phyloP scores from a whole-genome alignment of 2,888 invertebrate genomes.

The Taphrorychus bicolor region DNA sequence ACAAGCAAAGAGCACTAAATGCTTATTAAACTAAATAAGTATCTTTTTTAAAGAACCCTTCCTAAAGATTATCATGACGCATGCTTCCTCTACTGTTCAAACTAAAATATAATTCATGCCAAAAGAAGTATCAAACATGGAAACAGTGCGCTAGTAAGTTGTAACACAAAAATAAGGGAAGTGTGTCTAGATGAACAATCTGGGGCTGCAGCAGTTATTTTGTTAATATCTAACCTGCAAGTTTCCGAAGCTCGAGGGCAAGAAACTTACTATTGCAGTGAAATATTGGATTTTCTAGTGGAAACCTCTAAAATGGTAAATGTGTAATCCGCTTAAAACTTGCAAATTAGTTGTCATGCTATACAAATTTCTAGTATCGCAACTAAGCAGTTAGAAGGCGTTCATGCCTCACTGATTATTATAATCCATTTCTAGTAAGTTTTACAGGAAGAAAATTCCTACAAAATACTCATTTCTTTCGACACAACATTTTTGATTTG shows the following conservation, averaged over 20 bases:
- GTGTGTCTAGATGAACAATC: slow-evolving; percentile 27
- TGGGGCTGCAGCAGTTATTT: slow-evolving; percentile 22
- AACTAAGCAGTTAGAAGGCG: neutral
- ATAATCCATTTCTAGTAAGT: too few species aligned
- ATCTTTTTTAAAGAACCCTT: neutral
- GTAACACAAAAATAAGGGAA: neutral
- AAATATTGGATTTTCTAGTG: slow-evolving; percentile 15
- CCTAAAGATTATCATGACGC: slow-evolving; percentile 64
- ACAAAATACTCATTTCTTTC: neutral
- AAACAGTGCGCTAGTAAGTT: neutral
- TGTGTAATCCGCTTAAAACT: slow-evolving; percentile 23
- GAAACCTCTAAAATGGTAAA: slow-evolving; percentile 3
- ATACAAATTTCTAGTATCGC: neutral
- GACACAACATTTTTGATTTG: neutral
- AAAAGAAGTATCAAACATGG: neutral
- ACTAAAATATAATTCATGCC: neutral
- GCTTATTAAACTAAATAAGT: neutral
- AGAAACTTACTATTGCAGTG: neutral
- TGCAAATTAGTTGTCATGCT: slow-evolving; percentile 24
- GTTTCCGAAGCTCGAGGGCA: slow-evolving; percentile 12
- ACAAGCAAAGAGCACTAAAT: neutral
- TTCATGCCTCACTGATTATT: too few species aligned
- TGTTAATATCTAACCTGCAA: slow-evolving; percentile 21
- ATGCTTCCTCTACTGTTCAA: slow-evolving; percentile 43
- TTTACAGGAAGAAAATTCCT: too few species aligned